A percentile compares a stretch with the other conserved stretches of the same genome.
phyloP scores from a whole-genome alignment of 2,888 invertebrate genomes.

The Brachypalpus laphriformis region DNA sequence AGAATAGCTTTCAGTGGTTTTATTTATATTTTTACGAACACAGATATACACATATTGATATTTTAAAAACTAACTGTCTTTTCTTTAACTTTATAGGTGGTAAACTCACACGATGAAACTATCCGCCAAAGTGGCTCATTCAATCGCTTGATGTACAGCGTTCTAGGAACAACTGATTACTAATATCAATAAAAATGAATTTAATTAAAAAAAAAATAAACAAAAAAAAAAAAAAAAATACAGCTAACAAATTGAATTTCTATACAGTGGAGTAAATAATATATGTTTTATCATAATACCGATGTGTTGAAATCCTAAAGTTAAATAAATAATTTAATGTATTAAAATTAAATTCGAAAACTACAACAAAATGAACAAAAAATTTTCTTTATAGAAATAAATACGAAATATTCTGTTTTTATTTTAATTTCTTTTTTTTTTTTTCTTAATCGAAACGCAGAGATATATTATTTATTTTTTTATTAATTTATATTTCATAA shows the following conservation, averaged over 20 bases:
- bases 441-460: conserved; percentile 38
- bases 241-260: conserved; percentile 56
- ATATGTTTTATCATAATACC: conserved; percentile 61
- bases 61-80: not conserved
- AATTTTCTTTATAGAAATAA: conserved; percentile 36
- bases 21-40: too few relatives aligned
- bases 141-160: conserved; percentile 95
- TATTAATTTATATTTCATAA: conserved; percentile 43
- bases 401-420: conserved; percentile 35
- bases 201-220: conserved; percentile 52
- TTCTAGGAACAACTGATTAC: conserved; percentile 90
- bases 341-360: conserved; percentile 61
- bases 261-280: conserved; percentile 65
- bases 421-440: conserved; percentile 22
- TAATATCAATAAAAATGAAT: conserved; percentile 78
- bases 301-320: conserved; percentile 57
- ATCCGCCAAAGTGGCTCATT: conserved; percentile 96
- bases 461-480: conserved; percentile 48
- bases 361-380: conserved; percentile 24
- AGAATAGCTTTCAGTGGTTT: too few relatives aligned
- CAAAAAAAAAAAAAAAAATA: conserved; percentile 33
- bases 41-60: not conserved
- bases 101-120: conserved; percentile 87
- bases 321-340: conserved; percentile 52
- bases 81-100: conserved; percentile 77